Base-by-base conservation (phyloP, 2,113 vertebrate genomes). In the Australoheros scitulus region DNA sequence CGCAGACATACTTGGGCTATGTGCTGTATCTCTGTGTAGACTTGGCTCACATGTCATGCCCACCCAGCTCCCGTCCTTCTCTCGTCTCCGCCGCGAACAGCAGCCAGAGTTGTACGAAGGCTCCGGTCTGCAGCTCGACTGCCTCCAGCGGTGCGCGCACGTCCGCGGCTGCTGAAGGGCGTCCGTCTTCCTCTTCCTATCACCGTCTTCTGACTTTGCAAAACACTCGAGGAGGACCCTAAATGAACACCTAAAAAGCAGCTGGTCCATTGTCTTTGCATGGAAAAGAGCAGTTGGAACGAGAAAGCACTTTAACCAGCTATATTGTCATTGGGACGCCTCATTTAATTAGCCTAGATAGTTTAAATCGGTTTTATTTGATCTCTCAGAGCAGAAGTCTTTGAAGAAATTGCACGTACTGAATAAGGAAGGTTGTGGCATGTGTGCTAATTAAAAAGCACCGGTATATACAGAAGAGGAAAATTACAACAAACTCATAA, bases 131-230 rank as follows among this genome's bases (percentile, higher is more conserved):
- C 80, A 82, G 85, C 92, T 91, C 86, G 85, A 95, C 93, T 92
- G 95, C 95, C 94, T 95, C 96, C 92, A 94, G 96, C 87, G 95
- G 96, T 92, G 92, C 87, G 85, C 89, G 61, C 86, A 58, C 74
- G 80, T 87, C 87, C 77, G 93, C 80, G 89, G 87, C 78, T 78
- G 89, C 78, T 81, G 72, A 86, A 85, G 82, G 80, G 82, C 82
- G 82, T 78, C 80, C 61, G 80, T 88, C 64, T 68, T 68, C 64
- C 74, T 57, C 65, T 56, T 52, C 65, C 63, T 52, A 6, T 13
- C 32, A 11, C 22, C 29, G 56, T 6, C 15, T 17, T 22, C 22
- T 63, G 80, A 83, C 79, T 87, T 61, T 22, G 79, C 32, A 20
- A 63, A 77, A 80, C 11, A 34, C 13, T 61, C 50, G 56, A 43